Percentiles rank a stretch among this genome's conserved stretches.
Evolutionary conservation across 1,140 invertebrate genomes (phyloP).

Genomic region (Cotesia chilonis): DNA sequence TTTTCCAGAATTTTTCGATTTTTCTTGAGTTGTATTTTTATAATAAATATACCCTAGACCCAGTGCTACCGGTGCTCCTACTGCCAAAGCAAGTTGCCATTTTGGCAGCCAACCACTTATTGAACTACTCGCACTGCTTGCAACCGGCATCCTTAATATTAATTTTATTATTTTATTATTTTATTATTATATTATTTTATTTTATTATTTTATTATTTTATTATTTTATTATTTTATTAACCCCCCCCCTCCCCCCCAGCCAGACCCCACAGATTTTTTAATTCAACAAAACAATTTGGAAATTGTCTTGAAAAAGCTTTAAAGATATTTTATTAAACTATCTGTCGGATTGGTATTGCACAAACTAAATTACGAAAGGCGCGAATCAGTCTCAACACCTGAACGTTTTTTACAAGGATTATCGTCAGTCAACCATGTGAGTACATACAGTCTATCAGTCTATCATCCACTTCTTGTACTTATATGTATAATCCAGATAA

Average conservation of each 20-base stretch:
- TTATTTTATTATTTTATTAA: background rate
- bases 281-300: too few relatives aligned
- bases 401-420: background rate
- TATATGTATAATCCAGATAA: too few relatives aligned
- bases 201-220: background rate
- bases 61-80: constrained; percentile 83
- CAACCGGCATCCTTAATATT: constrained; percentile 48
- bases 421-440: too few relatives aligned
- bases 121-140: constrained; percentile 48
- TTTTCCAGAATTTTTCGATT: constrained; percentile 44
- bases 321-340: too few relatives aligned
- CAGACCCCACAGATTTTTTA: background rate
- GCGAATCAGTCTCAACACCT: too few relatives aligned
- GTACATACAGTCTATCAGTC: too few relatives aligned
- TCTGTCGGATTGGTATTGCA: too few relatives aligned
- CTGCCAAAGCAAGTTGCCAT: constrained; percentile 80
- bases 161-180: too few relatives aligned
- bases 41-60: constrained; percentile 85
- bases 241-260: background rate
- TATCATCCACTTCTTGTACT: too few relatives aligned
- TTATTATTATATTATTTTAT: too few relatives aligned
- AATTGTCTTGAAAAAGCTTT: too few relatives aligned
- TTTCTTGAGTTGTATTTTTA: constrained; percentile 62
- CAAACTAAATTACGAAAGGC: too few relatives aligned
- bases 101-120: constrained; percentile 63